phyloP scores from a whole-genome alignment of 2,888 invertebrate genomes.

The Phaedon cochleariae region DNA sequence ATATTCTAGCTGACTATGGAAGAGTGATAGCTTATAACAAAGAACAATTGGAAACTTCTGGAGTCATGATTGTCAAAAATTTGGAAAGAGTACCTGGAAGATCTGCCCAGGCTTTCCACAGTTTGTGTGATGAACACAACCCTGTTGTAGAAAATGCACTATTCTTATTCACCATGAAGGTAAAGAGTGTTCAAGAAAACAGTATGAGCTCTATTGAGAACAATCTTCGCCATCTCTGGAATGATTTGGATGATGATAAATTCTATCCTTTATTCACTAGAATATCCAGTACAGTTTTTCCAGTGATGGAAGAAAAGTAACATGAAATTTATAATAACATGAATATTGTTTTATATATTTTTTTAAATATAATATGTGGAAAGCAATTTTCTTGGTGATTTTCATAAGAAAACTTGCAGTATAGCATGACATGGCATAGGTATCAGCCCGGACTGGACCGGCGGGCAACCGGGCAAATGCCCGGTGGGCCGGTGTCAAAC shows the following conservation, averaged over 20 bases:
- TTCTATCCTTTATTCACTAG: slow-evolving; percentile 63
- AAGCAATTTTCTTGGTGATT: too few relatives aligned
- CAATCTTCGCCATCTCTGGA: slow-evolving; percentile 56
- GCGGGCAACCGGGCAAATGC: too few relatives aligned
- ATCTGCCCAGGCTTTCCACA: slow-evolving; percentile 65
- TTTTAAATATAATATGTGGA: too few relatives aligned
- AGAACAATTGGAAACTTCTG: slow-evolving; percentile 45
- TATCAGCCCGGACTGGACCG: too few relatives aligned
- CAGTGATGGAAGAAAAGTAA: slow-evolving; percentile 43
- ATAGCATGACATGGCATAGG: too few relatives aligned
- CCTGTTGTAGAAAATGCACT: slow-evolving; percentile 61
- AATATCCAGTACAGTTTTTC: slow-evolving; percentile 56
- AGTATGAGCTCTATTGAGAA: slow-evolving; percentile 54
- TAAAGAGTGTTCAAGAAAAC: slow-evolving; percentile 44
- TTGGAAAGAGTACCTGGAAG: slow-evolving; percentile 56
- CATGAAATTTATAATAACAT: background rate
- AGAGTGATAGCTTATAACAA: slow-evolving; percentile 49
- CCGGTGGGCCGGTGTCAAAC: too few relatives aligned
- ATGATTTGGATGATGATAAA: slow-evolving; percentile 58
- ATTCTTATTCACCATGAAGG: slow-evolving; percentile 62
- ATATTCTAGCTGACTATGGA: slow-evolving; percentile 52
- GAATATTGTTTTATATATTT: too few relatives aligned
- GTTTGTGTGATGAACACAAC: slow-evolving; percentile 66
- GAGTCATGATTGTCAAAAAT: slow-evolving; percentile 57
- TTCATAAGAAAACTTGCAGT: too few relatives aligned